phyloP scores from a whole-genome alignment of 1,140 invertebrate species.

The Gonatopus flavifemur region DNA sequence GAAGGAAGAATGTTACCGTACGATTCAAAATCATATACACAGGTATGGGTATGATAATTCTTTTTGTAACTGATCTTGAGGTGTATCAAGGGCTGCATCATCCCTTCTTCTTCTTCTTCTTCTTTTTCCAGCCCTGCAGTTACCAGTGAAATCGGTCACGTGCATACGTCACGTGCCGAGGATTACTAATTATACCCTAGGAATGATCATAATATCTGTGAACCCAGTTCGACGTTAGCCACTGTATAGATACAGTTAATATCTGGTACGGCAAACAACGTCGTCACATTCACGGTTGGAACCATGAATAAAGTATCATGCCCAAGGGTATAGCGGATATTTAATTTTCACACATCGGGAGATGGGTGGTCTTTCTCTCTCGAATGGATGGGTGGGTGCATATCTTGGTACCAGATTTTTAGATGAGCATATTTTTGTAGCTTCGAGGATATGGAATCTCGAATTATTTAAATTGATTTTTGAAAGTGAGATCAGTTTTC shows the following conservation, averaged over 20 bases:
- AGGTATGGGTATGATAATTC: too few relatives aligned
- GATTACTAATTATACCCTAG: conserved; percentile 56
- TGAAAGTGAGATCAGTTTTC: too few relatives aligned
- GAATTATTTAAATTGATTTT: too few relatives aligned
- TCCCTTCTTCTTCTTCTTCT: background rate
- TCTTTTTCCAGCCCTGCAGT: background rate
- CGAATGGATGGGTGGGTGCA: too few relatives aligned
- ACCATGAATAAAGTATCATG: conserved; percentile 44
- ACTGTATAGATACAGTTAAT: conserved; percentile 53
- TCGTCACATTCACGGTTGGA: conserved; percentile 27
- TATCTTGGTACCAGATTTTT: too few relatives aligned
- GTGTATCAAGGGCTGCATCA: too few relatives aligned
- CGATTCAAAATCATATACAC: too few relatives aligned
- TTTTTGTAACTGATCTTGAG: too few relatives aligned
- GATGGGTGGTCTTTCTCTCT: conserved; percentile 18
- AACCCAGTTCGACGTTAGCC: conserved; percentile 34
- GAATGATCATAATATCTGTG: conserved; percentile 53
- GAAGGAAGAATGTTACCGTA: too few relatives aligned
- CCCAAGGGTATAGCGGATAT: conserved; percentile 36
- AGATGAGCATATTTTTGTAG: too few relatives aligned
- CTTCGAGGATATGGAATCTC: too few relatives aligned
- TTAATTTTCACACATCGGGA: conserved; percentile 55
- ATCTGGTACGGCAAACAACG: conserved; percentile 50
- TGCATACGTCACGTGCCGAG: conserved; percentile 43
- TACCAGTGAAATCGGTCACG: too few relatives aligned